phyloP scores from a whole-genome alignment of 2,113 vertebrate genomes.

The Typhlomys cinereus region DNA sequence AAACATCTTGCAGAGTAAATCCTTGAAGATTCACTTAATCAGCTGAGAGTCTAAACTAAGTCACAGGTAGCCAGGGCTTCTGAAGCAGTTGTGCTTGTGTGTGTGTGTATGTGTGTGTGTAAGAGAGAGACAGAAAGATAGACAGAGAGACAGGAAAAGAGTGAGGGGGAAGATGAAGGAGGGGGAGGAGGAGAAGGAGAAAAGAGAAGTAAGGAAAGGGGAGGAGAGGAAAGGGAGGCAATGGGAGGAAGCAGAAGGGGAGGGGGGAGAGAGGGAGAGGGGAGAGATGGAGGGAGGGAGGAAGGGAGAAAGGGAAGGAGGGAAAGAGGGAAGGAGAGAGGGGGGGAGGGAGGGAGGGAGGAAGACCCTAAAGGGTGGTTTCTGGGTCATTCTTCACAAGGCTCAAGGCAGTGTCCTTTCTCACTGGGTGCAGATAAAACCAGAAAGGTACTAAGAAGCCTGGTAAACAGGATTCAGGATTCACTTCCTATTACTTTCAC shows the following conservation, averaged over 20 bases:
- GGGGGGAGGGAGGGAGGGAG: no score
- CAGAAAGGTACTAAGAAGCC: background rate
- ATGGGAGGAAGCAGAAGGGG: no score
- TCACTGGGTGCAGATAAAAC: background rate
- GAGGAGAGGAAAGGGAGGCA: no score
- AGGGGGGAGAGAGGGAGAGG: no score
- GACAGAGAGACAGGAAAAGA: no score
- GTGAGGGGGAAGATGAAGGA: no score
- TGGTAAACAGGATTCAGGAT: background rate
- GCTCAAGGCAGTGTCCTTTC: background rate
- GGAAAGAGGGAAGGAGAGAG: background rate
- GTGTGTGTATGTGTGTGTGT: no score
- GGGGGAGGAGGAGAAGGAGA: background rate
- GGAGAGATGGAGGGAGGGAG: no score
- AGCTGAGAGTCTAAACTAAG: background rate
- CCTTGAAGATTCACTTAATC: background rate
- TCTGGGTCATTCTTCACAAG: background rate
- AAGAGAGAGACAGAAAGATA: no score
- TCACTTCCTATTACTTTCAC: background rate
- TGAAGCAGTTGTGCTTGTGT: no score
- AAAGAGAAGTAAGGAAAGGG: no score
- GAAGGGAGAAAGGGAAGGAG: background rate
- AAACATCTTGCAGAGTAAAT: background rate
- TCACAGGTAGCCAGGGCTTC: background rate
- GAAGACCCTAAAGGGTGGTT: no score